Evolutionary conservation across 2,888 invertebrate species (phyloP), one percentile per base, ranked within the genome.

Genomic region (Galerucella pusilla): DNA sequence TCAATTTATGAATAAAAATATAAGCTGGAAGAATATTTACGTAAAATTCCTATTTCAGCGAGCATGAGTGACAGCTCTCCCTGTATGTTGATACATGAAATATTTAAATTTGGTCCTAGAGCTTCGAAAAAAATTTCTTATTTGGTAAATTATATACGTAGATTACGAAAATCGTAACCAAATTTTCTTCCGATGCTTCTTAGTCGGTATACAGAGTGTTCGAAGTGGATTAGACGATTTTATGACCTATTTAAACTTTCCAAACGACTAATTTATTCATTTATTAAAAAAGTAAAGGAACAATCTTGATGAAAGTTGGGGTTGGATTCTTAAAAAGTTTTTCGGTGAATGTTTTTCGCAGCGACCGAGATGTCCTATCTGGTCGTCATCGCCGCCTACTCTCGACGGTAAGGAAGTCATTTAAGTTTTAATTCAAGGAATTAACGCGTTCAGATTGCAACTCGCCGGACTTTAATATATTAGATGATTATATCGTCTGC

Each of bases 381-480:
- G 59, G 12, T 2, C 42, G 14, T 63, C 14, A n/a, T 60, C 25
- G 28, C 25, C 10, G 25, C 35, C 35, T 35, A 7, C 35, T 35
- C 35, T 35, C 35, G 35, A 35, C 60, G 11, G 11, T 28, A 20
- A 63, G 42, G 63, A 63, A 63, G 63, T 63, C 63, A 63, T 63
- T 63, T 63, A 63, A 63, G 63, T 63, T 63, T 63, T 63, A 42
- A 63, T 63, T 42, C 63, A 42, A 42, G 57, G 20, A 63, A 63
- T 63, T 63, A 63, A 35, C 63, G 63, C 35, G 16, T 61, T n/a
- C 35, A 12, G 14, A 14, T n/a, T 59, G 11, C 59, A 25, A 59
- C 25, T 3, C 28, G 35, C 63, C 35, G 63, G 42, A 61, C 25
- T 61, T 59, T 59, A 59, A n/a, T n/a, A 42, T 63, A 63, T 14